phyloP scores from a whole-genome alignment of 2,888 invertebrate genomes.

The Bimastos eiseni region DNA sequence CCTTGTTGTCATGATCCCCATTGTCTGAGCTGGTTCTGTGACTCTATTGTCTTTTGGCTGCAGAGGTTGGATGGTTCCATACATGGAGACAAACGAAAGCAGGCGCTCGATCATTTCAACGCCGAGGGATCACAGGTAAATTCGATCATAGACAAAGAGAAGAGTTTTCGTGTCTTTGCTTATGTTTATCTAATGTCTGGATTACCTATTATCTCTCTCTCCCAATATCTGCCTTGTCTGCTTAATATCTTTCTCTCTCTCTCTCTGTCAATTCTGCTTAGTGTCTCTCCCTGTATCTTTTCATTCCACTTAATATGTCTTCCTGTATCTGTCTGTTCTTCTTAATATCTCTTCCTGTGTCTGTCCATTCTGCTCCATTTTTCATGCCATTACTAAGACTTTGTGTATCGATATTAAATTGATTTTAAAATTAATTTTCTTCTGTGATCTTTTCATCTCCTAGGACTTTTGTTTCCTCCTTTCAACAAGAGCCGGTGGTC shows the following conservation, averaged over 20 bases:
- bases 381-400: neutral
- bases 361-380: neutral
- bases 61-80: conserved; percentile 94
- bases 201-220: too few species aligned
- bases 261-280: too few species aligned
- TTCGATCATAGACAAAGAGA: neutral
- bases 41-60: conserved; percentile 25
- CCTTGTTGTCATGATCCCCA: too few species aligned
- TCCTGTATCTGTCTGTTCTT: too few species aligned
- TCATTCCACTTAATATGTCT: too few species aligned
- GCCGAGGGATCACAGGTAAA: conserved; percentile 82
- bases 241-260: too few species aligned
- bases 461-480: conserved; percentile 92
- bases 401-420: neutral
- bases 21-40: neutral
- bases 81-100: conserved; percentile 89
- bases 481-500: conserved; percentile 93
- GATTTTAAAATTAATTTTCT: neutral
- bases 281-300: too few species aligned
- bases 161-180: too few species aligned
- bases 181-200: too few species aligned
- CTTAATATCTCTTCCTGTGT: too few species aligned
- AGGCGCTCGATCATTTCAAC: conserved; percentile 97
- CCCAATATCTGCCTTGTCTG: too few species aligned
- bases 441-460: neutral